Evolutionary conservation across 2,888 invertebrate species (phyloP).

Genomic region (Lymantria monacha): DNA sequence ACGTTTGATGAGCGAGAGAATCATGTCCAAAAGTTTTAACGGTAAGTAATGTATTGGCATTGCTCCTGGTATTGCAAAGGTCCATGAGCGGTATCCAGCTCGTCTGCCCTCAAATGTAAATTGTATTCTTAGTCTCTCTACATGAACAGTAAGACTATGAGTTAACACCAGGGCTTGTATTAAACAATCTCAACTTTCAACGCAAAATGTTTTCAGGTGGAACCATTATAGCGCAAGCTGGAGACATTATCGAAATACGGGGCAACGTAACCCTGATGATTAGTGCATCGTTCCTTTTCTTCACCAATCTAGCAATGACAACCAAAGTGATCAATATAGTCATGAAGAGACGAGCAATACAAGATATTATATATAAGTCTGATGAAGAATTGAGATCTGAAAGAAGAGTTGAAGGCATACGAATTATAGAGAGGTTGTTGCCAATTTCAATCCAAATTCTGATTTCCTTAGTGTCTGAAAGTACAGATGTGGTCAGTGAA

Average conservation of each 20-base stretch:
- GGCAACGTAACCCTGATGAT: constrained; percentile 62
- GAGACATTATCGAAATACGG: constrained; percentile 63
- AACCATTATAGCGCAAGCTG: constrained; percentile 58
- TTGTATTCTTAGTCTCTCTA: too few relatives aligned
- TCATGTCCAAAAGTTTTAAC: too few relatives aligned
- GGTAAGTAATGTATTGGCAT: too few relatives aligned
- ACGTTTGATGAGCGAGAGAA: too few relatives aligned
- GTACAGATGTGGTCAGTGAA: too few relatives aligned
- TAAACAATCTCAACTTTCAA: too few relatives aligned
- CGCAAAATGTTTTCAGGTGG: constrained; percentile 39
- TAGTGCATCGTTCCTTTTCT: constrained; percentile 53
- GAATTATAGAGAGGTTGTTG: constrained; percentile 47
- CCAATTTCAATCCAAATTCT: neutral
- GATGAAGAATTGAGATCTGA: constrained; percentile 39
- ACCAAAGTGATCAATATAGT: constrained; percentile 53
- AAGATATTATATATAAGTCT: constrained; percentile 42
- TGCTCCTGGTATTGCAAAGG: too few relatives aligned
- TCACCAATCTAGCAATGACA: constrained; percentile 54
- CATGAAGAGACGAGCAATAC: constrained; percentile 35
- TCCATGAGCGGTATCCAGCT: too few relatives aligned
- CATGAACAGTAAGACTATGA: too few relatives aligned
- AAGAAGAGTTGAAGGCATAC: constrained; percentile 31
- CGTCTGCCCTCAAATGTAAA: too few relatives aligned
- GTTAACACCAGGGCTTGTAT: too few relatives aligned
- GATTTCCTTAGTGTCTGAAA: too few relatives aligned